phyloP scores from a whole-genome alignment of 1,140 invertebrate species.

The Pinna nobilis region DNA sequence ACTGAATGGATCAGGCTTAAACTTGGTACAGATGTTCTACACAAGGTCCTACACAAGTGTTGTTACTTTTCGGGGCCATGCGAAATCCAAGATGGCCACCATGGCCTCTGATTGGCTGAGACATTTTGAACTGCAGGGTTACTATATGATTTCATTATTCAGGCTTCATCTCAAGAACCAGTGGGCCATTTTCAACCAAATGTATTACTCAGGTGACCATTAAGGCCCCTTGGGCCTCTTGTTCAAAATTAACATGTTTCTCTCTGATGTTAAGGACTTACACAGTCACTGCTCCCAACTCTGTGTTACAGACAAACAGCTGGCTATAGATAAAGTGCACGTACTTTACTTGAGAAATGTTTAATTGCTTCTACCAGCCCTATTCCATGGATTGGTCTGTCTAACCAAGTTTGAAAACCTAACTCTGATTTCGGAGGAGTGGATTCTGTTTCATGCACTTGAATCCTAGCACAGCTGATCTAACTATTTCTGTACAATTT shows the following conservation, averaged over 20 bases:
- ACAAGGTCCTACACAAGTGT: no score
- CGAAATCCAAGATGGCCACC: no score
- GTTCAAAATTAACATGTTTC: slow-evolving; percentile 3
- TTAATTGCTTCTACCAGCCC: background rate
- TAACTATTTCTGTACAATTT: background rate
- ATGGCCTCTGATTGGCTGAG: no score
- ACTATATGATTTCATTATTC: no score
- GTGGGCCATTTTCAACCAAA: background rate
- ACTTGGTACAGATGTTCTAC: no score
- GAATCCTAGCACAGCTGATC: slow-evolving; percentile 3
- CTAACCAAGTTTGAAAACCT: background rate
- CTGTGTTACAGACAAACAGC: slow-evolving; percentile 4
- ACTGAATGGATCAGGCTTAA: no score
- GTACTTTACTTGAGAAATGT: background rate
- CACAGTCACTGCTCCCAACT: slow-evolving; percentile 3
- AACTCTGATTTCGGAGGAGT: slow-evolving; percentile 5
- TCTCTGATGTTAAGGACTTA: slow-evolving; percentile 7
- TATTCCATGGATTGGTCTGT: background rate
- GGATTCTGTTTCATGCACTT: background rate
- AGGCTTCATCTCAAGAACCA: no score
- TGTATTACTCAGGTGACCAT: background rate
- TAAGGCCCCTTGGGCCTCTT: background rate
- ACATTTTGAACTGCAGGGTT: no score
- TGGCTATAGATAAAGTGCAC: background rate
- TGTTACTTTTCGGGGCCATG: no score